Base-by-base conservation (phyloP, 2,888 invertebrate genomes). In the Spodoptera picta region DNA sequence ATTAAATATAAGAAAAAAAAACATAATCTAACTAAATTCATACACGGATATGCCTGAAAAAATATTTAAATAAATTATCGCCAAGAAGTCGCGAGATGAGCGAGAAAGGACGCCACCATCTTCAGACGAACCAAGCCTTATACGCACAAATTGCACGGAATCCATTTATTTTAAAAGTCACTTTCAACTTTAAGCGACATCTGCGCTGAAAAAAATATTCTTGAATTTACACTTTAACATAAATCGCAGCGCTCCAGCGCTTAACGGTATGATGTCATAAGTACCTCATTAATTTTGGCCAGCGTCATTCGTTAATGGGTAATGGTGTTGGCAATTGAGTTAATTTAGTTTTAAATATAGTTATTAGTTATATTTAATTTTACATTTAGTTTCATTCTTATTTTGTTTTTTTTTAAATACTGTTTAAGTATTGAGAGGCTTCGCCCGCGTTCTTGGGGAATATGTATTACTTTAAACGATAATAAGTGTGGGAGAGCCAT, bases 81-180 rank as follows among this genome's bases (percentile, higher is more conserved):
- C 1, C 6, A 31, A 31, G 6, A 6, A 58, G 55, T 55, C 27
- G 42, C n/a, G n/a, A n/a, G 14, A 75, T 54, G 50, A 62, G 51
- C 59, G 41, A 72, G 54, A 47, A 55, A 72, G 63, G 11, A 50
- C 23, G 7, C 42, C 14, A 23, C 11, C 23, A 7, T 36, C 14
- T 47, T 59, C 41, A 2, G 12, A 19, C 1, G 3, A 9, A 58
- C 46, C 31, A 55, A 5, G 50, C 74, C 47, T 48, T 74, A 59
- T 42, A 4, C n/a, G 1, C 41, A 57, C 27, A 24, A 58, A 55
- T 66, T 63, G 50, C 73, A 45, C 58, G 2, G 57, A 65, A 65
- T 51, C 60, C 69, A 74, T 77, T 75, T 65, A 75, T 69, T 69
- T 73, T 10, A 77, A 77, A 75, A 57, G 59, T 77, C 69, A 73